These are phyloP conservation scores for Nipponia nippon DNA, from an alignment of 2,113 vertebrate genomes.

Conservation along the genomic window DNA sequence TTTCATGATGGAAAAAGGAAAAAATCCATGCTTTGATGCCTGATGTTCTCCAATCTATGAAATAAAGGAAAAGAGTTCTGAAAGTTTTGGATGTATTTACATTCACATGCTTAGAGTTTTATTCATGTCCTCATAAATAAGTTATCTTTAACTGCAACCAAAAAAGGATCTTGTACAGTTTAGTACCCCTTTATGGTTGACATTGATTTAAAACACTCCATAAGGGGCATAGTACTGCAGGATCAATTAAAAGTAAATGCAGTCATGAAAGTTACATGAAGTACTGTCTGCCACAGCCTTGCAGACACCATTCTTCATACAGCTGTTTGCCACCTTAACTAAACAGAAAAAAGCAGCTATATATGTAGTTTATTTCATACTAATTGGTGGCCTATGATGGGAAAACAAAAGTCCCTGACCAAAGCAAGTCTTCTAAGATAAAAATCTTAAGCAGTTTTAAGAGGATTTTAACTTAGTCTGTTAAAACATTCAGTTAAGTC, in stretches of 20 bases:
- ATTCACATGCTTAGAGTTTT: neutral
- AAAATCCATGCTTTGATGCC: neutral
- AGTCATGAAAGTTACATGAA: constrained; percentile 54
- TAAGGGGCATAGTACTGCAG: neutral
- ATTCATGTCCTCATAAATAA: constrained; percentile 19
- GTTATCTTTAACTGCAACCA: constrained; percentile 22
- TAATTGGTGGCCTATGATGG: neutral
- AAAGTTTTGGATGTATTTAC: neutral
- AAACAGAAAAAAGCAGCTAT: neutral
- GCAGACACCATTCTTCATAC: neutral
- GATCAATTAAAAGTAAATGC: constrained; percentile 41
- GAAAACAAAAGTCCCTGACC: neutral
- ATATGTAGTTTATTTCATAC: neutral
- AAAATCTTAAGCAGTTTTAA: neutral
- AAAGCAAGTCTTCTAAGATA: neutral
- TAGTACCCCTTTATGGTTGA: constrained; percentile 26
- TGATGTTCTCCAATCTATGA: neutral
- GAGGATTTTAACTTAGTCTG: neutral
- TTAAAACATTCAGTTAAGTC: neutral
- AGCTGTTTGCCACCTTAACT: neutral
- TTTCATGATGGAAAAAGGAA: neutral
- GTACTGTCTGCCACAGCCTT: neutral
- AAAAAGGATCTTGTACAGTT: constrained; percentile 22
- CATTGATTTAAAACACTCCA: constrained; percentile 41
- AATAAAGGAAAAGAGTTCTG: neutral